phyloP scores from a whole-genome alignment of 2,797 vertebrate species.

The Babyrousa celebensis region DNA sequence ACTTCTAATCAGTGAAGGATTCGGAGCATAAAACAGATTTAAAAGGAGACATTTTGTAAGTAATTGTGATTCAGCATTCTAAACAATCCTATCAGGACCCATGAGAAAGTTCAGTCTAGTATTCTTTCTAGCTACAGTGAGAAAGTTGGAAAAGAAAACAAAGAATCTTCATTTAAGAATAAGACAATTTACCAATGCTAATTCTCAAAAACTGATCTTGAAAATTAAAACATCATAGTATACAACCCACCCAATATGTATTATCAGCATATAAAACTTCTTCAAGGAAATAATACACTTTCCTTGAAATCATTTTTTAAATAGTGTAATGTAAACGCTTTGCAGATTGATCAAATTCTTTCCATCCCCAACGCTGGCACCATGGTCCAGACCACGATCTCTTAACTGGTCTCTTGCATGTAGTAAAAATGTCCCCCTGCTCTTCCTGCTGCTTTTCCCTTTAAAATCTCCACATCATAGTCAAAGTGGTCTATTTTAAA shows the following conservation, averaged over 20 bases:
- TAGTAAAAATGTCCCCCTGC: neutral
- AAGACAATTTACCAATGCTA: neutral
- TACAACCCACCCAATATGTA: neutral
- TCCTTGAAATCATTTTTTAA: neutral
- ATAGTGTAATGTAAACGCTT: neutral
- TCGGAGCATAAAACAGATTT: conserved; percentile 62
- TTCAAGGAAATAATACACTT: neutral
- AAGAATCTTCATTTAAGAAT: conserved; percentile 36
- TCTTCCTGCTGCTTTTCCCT: neutral
- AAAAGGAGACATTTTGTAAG: conserved; percentile 15
- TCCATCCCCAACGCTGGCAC: neutral
- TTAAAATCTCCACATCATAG: neutral
- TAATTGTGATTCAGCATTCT: conserved; percentile 30
- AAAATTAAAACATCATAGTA: conserved; percentile 27
- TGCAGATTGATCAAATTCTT: neutral
- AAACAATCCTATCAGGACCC: neutral
- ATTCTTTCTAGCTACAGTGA: neutral
- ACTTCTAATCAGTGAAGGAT: conserved; percentile 41
- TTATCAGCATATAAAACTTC: neutral
- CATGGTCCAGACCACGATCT: neutral
- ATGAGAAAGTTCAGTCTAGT: neutral
- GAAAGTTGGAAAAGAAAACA: conserved; percentile 17
- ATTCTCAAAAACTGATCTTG: conserved; percentile 9
- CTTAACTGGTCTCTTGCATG: neutral
- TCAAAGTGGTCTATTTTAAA: neutral